These are phyloP conservation scores for Gnatocerus cornutus DNA, from an alignment of 2,888 invertebrate genomes.

Conservation along the genomic window DNA sequence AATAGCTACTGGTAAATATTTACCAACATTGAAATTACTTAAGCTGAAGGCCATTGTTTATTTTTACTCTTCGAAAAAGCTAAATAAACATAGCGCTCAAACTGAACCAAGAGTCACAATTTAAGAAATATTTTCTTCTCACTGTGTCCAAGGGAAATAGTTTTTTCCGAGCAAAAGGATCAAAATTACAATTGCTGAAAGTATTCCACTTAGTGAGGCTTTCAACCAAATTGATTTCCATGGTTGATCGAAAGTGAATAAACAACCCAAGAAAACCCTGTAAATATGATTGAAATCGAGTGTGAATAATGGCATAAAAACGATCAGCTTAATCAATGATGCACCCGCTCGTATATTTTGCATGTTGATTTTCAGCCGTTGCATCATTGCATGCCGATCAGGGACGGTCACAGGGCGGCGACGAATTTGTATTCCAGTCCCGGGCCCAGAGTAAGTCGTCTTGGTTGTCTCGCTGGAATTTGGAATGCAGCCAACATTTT, in stretches of 20 bases:
- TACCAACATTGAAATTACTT: neutral
- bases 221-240: constrained; percentile 15
- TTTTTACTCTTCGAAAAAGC: neutral
- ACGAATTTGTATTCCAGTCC: constrained; percentile 45
- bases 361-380: constrained; percentile 35
- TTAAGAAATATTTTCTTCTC: neutral
- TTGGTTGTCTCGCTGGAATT: constrained; percentile 50
- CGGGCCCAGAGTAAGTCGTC: constrained; percentile 46
- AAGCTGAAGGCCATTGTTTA: neutral
- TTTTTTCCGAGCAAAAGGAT: neutral
- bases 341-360: too few relatives aligned
- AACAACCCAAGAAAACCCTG: neutral
- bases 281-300: constrained; percentile 8
- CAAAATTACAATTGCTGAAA: constrained; percentile 5
- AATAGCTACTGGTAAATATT: neutral
- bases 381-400: constrained; percentile 33
- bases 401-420: constrained; percentile 8
- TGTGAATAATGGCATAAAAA: too few relatives aligned
- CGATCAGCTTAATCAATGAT: too few relatives aligned
- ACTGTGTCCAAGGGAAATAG: too few relatives aligned
- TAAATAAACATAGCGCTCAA: neutral
- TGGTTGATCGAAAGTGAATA: neutral
- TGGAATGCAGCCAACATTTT: constrained; percentile 53
- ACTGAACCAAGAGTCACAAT: neutral
- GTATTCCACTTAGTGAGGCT: constrained; percentile 8